Conservation (phyloP, 2,888 invertebrate species). For the Pantelozetes paolii region DNA sequence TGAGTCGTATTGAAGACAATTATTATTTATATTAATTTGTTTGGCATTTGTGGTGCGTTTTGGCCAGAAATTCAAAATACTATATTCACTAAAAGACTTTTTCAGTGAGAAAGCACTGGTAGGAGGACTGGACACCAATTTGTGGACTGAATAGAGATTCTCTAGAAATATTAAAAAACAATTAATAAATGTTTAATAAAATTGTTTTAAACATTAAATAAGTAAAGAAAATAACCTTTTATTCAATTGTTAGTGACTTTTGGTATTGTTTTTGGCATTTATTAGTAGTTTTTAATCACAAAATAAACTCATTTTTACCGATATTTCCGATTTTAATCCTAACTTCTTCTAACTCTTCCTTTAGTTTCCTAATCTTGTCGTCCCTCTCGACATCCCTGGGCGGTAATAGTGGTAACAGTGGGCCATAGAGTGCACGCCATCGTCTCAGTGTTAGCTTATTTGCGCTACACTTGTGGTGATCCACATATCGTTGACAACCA, state of each 20-base stretch:
- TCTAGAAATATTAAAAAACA: not conserved
- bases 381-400: constrained; percentile 4
- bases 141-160: not conserved
- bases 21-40: not conserved
- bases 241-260: too few relatives aligned
- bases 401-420: not conserved
- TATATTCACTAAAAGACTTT: constrained; percentile 4
- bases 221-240: too few relatives aligned
- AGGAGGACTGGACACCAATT: not conserved
- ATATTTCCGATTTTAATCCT: constrained; percentile 19
- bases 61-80: constrained; percentile 2
- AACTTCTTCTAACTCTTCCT: constrained; percentile 17
- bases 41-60: not conserved
- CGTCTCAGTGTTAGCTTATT: not conserved
- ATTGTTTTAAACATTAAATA: too few relatives aligned
- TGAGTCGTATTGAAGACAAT: not conserved
- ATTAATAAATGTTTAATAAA: not conserved
- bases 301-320: constrained; percentile 5
- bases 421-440: not conserved
- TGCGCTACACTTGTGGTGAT: constrained; percentile 7
- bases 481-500: not conserved
- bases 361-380: not conserved
- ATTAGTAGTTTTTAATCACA: not conserved
- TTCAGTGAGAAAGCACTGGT: not conserved
- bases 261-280: too few relatives aligned